These are phyloP conservation scores for Tribolium freemani DNA, from an alignment of 2,888 invertebrate genomes.

Conservation along the genomic window DNA sequence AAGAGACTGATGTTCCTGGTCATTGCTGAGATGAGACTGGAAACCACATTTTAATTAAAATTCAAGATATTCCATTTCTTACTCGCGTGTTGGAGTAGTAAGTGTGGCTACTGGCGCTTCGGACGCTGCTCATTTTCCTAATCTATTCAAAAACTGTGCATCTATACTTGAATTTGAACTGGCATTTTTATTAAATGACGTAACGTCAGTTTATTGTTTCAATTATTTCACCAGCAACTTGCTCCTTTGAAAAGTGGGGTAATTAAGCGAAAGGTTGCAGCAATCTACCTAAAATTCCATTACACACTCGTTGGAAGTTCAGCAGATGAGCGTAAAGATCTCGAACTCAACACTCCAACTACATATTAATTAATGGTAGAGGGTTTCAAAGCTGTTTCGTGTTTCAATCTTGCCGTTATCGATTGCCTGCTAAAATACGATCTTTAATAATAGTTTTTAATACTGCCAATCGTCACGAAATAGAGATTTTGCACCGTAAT, in stretches of 20 bases:
- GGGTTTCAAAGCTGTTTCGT: constrained; percentile 3
- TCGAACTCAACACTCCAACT: not conserved
- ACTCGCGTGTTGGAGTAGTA: constrained; percentile 27
- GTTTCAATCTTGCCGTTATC: not conserved
- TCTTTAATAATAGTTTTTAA: constrained; percentile 18
- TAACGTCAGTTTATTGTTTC: constrained; percentile 24
- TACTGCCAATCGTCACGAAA: constrained; percentile 22
- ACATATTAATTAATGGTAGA: constrained; percentile 15
- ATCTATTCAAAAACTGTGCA: not conserved
- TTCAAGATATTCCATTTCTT: not conserved
- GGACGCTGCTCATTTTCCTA: constrained; percentile 8
- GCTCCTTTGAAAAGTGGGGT: not conserved
- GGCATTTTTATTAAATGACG: constrained; percentile 16
- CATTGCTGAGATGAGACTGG: constrained; percentile 27
- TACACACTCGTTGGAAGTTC: not conserved
- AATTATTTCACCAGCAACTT: constrained; percentile 7
- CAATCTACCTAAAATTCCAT: constrained; percentile 3
- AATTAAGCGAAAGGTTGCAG: constrained; percentile 13
- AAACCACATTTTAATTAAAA: not conserved
- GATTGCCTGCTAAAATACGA: constrained; percentile 15
- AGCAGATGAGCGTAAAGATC: constrained; percentile 7
- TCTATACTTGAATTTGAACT: constrained; percentile 27
- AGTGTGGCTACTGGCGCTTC: constrained; percentile 7
- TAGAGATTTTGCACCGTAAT: constrained; percentile 20
- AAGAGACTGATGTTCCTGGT: not conserved